phyloP scores from a whole-genome alignment of 2,797 vertebrate species.

The Mormyrus hasselquistii region DNA sequence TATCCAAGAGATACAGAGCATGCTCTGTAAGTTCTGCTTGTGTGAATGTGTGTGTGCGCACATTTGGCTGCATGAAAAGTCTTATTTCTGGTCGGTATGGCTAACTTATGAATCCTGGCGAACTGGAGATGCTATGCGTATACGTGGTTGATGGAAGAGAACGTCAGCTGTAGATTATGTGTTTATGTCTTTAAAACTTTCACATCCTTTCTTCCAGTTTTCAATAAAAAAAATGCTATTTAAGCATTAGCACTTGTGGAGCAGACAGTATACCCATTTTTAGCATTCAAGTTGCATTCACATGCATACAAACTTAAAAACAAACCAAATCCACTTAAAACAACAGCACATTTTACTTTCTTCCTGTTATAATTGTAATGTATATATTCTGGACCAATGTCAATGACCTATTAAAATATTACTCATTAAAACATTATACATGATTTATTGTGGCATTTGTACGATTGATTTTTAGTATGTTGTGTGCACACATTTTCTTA shows the following conservation, averaged over 20 bases:
- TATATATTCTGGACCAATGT: neutral
- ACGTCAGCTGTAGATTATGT: neutral
- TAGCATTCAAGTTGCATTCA: neutral
- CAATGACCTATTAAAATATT: neutral
- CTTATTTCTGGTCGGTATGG: neutral
- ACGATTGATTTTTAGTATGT: neutral
- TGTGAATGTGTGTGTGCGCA: slow-evolving; percentile 1
- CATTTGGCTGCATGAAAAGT: neutral
- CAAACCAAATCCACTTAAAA: neutral
- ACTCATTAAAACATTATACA: neutral
- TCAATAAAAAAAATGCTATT: neutral
- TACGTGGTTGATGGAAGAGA: neutral
- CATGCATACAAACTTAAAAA: neutral
- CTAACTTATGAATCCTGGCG: neutral
- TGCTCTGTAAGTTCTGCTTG: neutral
- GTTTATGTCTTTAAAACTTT: neutral
- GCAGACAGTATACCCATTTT: neutral
- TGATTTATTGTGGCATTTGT: neutral
- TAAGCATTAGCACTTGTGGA: neutral
- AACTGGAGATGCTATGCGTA: neutral
- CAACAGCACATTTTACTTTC: neutral
- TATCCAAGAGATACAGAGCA: neutral
- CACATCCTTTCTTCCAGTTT: neutral
- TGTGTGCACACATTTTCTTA: neutral
- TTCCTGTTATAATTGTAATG: neutral